Conservation (phyloP, 2,888 invertebrate species). For the Drepanosiphum platanoidis region DNA sequence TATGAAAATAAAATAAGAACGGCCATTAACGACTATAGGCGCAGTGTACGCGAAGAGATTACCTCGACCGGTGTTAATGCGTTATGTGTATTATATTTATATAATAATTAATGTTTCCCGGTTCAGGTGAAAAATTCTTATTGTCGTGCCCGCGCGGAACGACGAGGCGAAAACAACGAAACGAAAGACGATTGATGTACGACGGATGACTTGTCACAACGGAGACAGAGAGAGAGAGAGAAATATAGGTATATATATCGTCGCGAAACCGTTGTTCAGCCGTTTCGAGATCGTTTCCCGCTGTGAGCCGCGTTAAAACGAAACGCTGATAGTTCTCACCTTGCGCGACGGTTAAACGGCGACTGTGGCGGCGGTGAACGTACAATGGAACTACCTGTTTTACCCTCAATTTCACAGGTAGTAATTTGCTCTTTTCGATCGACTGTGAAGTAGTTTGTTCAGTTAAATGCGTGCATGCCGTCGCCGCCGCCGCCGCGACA, state of each 20-base stretch:
- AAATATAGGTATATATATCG: too few relatives aligned
- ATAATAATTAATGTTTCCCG: slow-evolving; percentile 1
- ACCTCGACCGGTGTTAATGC: neutral
- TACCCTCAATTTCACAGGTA: slow-evolving; percentile 39
- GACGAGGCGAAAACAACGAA: neutral
- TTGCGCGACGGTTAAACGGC: slow-evolving; percentile 35
- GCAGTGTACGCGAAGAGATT: neutral
- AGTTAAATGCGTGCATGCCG: neutral
- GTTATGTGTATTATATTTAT: neutral
- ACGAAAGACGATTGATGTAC: slow-evolving; percentile 39
- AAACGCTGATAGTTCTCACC: slow-evolving; percentile 33
- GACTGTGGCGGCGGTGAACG: neutral
- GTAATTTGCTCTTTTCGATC: neutral
- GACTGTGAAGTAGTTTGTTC: neutral
- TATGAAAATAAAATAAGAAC: too few relatives aligned
- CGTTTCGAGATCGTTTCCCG: slow-evolving; percentile 12
- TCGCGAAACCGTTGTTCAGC: slow-evolving; percentile 22
- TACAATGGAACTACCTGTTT: slow-evolving; percentile 44
- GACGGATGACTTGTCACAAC: slow-evolving; percentile 40
- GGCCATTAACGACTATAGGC: neutral
- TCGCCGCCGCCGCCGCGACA: neutral
- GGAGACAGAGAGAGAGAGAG: neutral
- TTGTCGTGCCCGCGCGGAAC: neutral
- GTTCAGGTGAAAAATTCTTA: neutral
- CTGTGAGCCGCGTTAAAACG: neutral